These are phyloP conservation scores for Catharus bicknelli DNA, from an alignment of 2,113 vertebrate genomes.

Conservation along the genomic window DNA sequence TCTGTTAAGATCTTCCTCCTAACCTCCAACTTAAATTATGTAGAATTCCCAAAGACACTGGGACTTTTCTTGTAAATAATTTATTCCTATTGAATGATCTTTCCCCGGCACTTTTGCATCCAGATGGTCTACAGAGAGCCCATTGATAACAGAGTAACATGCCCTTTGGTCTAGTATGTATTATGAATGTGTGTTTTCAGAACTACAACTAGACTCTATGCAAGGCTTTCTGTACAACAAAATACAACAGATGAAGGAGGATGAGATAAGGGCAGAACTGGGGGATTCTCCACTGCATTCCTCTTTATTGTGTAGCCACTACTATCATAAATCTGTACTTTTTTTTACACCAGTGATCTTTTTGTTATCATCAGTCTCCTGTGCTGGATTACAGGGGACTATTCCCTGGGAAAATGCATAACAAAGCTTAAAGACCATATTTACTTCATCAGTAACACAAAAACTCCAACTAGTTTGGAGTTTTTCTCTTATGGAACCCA, in stretches of 20 bases:
- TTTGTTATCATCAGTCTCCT: neutral
- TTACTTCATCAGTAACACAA: neutral
- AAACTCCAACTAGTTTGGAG: neutral
- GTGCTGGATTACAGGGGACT: neutral
- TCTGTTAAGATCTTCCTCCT: neutral
- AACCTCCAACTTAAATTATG: accelerated
- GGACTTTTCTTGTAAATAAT: neutral
- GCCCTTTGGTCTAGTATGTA: neutral
- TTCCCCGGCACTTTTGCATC: neutral
- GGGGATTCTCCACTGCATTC: neutral
- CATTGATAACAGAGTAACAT: neutral
- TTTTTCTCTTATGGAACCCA: neutral
- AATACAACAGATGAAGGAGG: neutral
- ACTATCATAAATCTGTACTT: neutral
- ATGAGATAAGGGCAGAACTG: neutral
- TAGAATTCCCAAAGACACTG: neutral
- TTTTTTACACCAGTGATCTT: neutral
- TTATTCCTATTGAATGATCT: neutral
- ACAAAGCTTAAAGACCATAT: neutral
- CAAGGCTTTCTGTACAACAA: neutral
- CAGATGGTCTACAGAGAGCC: neutral
- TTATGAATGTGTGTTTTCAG: neutral
- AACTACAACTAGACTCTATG: neutral
- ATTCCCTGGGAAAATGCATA: neutral
- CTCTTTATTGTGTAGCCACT: neutral